A percentile compares a stretch with the other conserved stretches of the same genome.
Evolutionary conservation across 2,888 invertebrate species (phyloP).

Genomic region (Troilus luridus): DNA sequence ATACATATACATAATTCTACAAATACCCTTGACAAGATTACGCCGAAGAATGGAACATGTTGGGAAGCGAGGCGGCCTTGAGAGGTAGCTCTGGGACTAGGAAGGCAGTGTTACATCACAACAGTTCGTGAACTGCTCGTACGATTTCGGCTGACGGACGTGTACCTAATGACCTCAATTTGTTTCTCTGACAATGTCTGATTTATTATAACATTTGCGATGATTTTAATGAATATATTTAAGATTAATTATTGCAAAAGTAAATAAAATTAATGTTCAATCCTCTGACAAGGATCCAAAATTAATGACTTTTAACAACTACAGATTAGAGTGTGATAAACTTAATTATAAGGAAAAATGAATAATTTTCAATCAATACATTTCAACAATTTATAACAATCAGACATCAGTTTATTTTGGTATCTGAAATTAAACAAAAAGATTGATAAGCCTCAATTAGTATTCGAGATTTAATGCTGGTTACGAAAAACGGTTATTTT

Average conservation of each 20-base stretch:
- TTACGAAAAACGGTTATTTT: background rate
- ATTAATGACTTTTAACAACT: background rate
- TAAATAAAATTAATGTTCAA: background rate
- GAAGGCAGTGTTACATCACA: background rate
- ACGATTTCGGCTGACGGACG: background rate
- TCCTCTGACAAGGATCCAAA: background rate
- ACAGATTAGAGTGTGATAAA: background rate
- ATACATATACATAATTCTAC: too few relatives aligned
- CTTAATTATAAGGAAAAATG: background rate
- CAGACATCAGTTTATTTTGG: background rate
- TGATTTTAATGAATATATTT: background rate
- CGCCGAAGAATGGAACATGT: background rate
- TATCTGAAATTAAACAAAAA: background rate
- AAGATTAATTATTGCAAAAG: background rate
- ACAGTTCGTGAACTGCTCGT: slow-evolving; percentile 3
- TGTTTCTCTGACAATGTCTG: background rate
- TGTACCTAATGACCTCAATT: background rate
- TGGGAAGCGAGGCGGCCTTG: background rate
- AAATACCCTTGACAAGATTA: background rate
- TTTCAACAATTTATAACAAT: background rate
- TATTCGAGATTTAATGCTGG: background rate
- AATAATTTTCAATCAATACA: background rate
- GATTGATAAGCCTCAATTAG: background rate
- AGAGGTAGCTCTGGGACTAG: background rate
- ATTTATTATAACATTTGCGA: too few relatives aligned